Conservation (phyloP, 2,888 invertebrate genomes). For the Lamellibrachia satsuma region DNA sequence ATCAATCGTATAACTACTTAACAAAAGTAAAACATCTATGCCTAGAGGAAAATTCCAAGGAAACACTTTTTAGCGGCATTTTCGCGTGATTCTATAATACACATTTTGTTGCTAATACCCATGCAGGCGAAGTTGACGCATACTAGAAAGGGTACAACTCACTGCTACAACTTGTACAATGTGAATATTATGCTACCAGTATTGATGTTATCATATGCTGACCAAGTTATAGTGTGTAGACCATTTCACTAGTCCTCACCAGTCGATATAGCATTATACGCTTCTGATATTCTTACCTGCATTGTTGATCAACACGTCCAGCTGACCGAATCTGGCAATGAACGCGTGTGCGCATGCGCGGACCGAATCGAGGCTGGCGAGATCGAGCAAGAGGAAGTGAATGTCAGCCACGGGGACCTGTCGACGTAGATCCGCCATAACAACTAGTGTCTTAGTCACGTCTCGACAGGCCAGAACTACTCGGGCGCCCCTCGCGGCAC, state of each 20-base stretch:
- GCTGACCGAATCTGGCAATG: conserved; percentile 50
- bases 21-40: too few relatives aligned
- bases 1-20: too few relatives aligned
- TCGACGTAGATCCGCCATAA: conserved; percentile 55
- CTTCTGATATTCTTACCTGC: conserved; percentile 55
- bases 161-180: too few relatives aligned
- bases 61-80: too few relatives aligned
- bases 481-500: conserved; percentile 70
- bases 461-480: conserved; percentile 63
- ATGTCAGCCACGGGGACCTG: conserved; percentile 44
- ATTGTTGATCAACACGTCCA: conserved; percentile 65
- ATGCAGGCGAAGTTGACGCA: too few relatives aligned
- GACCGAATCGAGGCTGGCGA: conserved; percentile 57
- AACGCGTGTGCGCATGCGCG: conserved; percentile 59
- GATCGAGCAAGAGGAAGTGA: conserved; percentile 56
- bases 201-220: not conserved
- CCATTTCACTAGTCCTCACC: too few relatives aligned
- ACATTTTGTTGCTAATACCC: too few relatives aligned
- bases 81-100: too few relatives aligned
- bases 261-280: too few relatives aligned
- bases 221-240: not conserved
- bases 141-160: too few relatives aligned
- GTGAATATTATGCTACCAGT: too few relatives aligned
- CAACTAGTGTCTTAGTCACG: conserved; percentile 58
- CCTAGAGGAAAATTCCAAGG: too few relatives aligned